Conservation (phyloP, 2,113 vertebrate species). For the Nibea albiflora region DNA sequence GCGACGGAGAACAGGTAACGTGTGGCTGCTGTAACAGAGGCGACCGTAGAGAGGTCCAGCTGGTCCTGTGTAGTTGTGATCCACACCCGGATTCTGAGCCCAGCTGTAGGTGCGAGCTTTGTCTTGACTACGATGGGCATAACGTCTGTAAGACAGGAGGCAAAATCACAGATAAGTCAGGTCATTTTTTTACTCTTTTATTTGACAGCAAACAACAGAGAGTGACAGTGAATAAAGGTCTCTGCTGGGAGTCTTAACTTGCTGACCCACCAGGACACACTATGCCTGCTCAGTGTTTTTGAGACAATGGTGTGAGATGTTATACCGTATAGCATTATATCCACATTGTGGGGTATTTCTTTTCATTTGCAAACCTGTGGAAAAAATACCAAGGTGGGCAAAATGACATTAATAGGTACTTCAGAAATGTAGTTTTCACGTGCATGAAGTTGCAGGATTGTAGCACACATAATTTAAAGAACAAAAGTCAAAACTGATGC, state of each 20-base stretch:
- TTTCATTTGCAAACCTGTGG: neutral
- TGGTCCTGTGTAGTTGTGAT: slow-evolving; percentile 71
- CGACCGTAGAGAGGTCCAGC: slow-evolving; percentile 81
- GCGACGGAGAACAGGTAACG: slow-evolving; percentile 83
- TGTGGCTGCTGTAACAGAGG: slow-evolving; percentile 86
- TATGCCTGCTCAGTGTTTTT: neutral
- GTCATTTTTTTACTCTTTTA: neutral
- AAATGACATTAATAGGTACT: neutral
- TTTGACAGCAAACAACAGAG: neutral
- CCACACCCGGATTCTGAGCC: slow-evolving; percentile 78
- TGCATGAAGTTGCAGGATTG: neutral
- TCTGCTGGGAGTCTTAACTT: neutral
- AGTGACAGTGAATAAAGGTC: neutral
- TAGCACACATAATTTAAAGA: neutral
- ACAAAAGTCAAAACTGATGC: neutral
- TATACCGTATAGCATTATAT: neutral
- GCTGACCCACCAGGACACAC: neutral
- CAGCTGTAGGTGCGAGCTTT: slow-evolving; percentile 82
- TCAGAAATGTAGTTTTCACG: neutral
- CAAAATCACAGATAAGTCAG: neutral
- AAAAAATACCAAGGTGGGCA: neutral
- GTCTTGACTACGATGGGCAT: slow-evolving; percentile 78
- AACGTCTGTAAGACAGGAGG: slow-evolving; percentile 76
- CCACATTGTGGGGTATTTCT: neutral
- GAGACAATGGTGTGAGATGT: neutral